Percentiles rank a stretch among this genome's conserved stretches.
Evolutionary conservation across 2,797 vertebrate genomes (phyloP).

Genomic region (Glyptemys insculpta): DNA sequence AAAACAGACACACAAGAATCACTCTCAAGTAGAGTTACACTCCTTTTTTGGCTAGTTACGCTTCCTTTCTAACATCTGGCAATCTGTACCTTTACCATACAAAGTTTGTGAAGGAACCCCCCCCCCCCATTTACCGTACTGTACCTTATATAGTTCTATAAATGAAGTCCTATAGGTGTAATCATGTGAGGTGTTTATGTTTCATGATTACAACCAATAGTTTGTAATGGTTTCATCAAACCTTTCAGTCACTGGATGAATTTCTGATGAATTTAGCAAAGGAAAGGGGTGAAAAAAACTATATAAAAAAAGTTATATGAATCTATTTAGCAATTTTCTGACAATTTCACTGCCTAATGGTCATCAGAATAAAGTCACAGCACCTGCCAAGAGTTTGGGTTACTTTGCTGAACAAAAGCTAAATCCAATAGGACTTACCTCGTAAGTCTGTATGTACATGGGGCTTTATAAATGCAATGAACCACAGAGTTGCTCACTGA

Average conservation of each 20-base stretch:
- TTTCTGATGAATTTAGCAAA: background rate
- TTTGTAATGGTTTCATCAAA: background rate
- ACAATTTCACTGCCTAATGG: constrained; percentile 5
- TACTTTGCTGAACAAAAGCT: constrained; percentile 7
- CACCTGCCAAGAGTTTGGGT: background rate
- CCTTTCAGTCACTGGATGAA: constrained; percentile 17
- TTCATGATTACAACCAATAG: constrained; percentile 27
- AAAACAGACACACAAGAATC: background rate
- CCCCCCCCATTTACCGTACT: background rate
- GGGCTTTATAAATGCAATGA: background rate
- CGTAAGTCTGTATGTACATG: rapidly evolving
- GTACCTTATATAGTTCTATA: background rate
- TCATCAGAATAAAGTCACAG: constrained; percentile 2
- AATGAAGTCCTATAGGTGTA: constrained; percentile 11
- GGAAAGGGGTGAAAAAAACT: background rate
- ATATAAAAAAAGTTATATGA: background rate
- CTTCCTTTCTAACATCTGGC: constrained; percentile 21
- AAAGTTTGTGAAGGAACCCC: constrained; percentile 16
- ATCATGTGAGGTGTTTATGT: background rate
- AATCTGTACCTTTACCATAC: background rate
- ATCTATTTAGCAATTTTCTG: background rate
- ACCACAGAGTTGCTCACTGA: background rate
- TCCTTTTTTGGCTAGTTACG: constrained; percentile 23
- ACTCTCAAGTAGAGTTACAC: background rate
- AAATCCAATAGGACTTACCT: background rate